Evolutionary conservation across 2,888 invertebrate species (phyloP).

Genomic region (Strigamia transsilvanica): DNA sequence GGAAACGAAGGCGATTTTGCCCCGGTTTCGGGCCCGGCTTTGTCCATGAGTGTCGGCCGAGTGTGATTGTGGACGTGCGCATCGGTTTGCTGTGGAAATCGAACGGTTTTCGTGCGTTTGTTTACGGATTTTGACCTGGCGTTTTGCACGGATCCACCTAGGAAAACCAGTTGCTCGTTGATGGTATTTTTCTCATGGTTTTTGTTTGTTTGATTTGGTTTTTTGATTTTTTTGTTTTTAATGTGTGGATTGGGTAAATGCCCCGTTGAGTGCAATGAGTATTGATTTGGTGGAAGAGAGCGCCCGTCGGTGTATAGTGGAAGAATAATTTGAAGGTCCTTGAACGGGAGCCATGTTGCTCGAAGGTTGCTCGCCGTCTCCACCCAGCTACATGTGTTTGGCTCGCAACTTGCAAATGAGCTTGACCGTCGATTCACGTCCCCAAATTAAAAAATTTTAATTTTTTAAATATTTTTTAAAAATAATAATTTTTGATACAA

Average conservation of each 20-base stretch:
- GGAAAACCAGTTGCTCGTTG: conserved; percentile 38
- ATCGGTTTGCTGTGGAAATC: neutral
- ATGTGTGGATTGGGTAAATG: neutral
- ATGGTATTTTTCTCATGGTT: neutral
- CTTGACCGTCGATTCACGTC: neutral
- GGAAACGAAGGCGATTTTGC: neutral
- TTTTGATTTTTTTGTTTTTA: neutral
- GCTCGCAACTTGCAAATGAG: neutral
- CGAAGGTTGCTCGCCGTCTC: conserved; percentile 6
- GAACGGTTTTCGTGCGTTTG: neutral
- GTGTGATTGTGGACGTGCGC: neutral
- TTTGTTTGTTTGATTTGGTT: neutral
- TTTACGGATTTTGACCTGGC: conserved; percentile 3
- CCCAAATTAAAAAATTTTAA: neutral
- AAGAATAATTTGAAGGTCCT: conserved; percentile 41
- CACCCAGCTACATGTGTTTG: conserved; percentile 17
- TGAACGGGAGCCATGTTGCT: conserved; percentile 46
- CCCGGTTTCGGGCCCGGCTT: neutral
- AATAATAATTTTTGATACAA: too few species aligned
- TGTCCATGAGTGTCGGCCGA: neutral
- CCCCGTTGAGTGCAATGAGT: neutral
- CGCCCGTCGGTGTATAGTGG: neutral
- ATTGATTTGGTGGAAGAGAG: conserved; percentile 20
- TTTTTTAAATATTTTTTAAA: too few species aligned
- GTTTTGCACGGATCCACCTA: neutral